These are phyloP conservation scores for Anguilla marmorata DNA, from an alignment of 2,797 vertebrate genomes.

Conservation along the genomic window DNA sequence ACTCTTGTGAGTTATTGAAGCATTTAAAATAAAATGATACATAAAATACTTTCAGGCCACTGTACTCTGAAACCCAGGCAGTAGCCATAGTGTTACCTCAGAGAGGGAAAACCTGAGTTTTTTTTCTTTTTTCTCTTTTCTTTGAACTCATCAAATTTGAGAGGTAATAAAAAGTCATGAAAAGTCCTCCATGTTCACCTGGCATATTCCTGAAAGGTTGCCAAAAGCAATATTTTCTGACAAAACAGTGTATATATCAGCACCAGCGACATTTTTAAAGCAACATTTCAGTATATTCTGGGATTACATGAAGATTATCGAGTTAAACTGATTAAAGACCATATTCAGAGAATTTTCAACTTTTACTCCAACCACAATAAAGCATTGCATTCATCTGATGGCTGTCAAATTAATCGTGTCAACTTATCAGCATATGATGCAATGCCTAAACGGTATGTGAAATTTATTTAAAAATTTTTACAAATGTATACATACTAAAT, in stretches of 20 bases:
- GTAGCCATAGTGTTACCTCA: background rate
- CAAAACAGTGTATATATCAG: constrained; percentile 12
- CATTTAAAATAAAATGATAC: background rate
- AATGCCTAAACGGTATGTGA: background rate
- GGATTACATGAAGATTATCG: background rate
- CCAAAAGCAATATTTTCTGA: constrained; percentile 30
- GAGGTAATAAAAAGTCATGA: background rate
- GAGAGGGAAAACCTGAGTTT: background rate
- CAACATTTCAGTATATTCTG: background rate
- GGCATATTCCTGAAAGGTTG: constrained; percentile 29
- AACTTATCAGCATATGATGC: background rate
- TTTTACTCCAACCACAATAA: background rate
- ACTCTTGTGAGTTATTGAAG: background rate
- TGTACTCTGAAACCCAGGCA: background rate
- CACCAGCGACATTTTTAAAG: background rate
- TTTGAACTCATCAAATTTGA: background rate
- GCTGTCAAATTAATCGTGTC: background rate
- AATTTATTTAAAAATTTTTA: background rate
- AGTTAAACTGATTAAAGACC: background rate
- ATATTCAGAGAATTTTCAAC: background rate
- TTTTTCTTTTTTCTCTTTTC: background rate
- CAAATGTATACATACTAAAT: background rate
- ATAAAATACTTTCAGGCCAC: background rate
- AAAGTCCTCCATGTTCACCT: constrained; percentile 17
- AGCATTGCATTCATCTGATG: background rate